Base-by-base conservation (phyloP, 2,797 vertebrate species). In the Crypturellus tataupa region DNA sequence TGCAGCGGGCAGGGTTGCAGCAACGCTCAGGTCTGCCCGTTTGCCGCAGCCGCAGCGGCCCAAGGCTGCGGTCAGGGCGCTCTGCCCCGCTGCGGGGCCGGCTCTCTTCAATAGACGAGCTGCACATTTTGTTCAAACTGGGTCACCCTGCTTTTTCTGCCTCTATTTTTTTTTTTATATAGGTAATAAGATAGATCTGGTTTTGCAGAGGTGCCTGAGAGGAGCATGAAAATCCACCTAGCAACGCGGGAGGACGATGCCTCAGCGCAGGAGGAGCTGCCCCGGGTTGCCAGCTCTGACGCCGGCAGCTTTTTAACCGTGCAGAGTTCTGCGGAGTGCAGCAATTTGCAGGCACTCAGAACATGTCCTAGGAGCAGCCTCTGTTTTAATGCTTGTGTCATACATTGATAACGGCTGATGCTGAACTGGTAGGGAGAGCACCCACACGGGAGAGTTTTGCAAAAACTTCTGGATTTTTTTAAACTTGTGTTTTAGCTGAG, bases 181-280 rank as follows among this genome's bases (percentile, higher is more conserved):
- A 62, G 75, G 31, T 80, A 75, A 84, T 29, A 18, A 58, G 46
- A 2, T 6, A 12, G 60, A 27, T 39, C 37, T 29, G 37, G n/a
- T 14, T 76, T 39, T 67, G 46, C 71, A 85, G 51, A 31, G 60
- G 80, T 65, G 44, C 51, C 72, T 39, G 60, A 49, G 58, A 47
- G 69, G 55, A 87, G 83, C 59, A 1, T 8, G 25, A 2, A 4
- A 21, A 58, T 11, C 40, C 10, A 62, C 56, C 4, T 6, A 13
- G 81, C 46, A 67, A 67, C 7, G 67, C 0, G 4, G 25, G 7
- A 71, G n/a, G 87, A 44, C 0, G 2, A 39, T 1, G 8, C 27
- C 49, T 1, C 29, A 10, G 33, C 6, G 7, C 29, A 8, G 40
- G 5, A 49, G 2, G 76, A 25, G 47, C 40, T 3, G 17, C 39